Conservation (phyloP, 2,888 invertebrate species). For the Zygogramma bicolorata region DNA sequence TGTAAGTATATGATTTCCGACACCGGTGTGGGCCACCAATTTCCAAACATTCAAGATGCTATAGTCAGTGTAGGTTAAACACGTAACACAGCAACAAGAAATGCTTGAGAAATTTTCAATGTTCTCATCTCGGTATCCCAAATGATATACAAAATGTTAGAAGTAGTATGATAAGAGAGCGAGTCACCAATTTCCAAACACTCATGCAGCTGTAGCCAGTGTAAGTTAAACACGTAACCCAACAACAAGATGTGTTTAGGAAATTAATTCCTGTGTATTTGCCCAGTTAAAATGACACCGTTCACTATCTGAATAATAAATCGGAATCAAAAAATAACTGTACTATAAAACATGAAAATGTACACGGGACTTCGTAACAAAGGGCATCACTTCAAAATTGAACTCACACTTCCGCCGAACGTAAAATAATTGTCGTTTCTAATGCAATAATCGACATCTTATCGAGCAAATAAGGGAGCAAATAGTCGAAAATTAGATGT, state of each 20-base stretch:
- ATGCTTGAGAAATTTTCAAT: neutral
- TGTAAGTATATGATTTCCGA: neutral
- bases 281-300: neutral
- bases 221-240: too few species aligned
- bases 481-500: neutral
- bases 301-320: neutral
- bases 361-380: neutral
- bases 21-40: neutral
- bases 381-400: neutral
- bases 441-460: neutral
- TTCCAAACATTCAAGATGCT: neutral
- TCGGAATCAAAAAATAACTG: neutral
- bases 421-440: neutral
- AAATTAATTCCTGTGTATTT: neutral
- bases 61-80: neutral
- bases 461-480: neutral
- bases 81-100: neutral
- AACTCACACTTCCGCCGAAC: neutral
- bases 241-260: too few species aligned
- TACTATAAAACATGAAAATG: neutral
- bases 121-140: too few species aligned
- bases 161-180: too few species aligned
- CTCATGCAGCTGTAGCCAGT: too few species aligned
- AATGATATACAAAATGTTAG: too few species aligned
- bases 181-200: too few species aligned